Evolutionary conservation across 2,797 vertebrate species (phyloP).

Genomic region (Malacoraja senta): DNA sequence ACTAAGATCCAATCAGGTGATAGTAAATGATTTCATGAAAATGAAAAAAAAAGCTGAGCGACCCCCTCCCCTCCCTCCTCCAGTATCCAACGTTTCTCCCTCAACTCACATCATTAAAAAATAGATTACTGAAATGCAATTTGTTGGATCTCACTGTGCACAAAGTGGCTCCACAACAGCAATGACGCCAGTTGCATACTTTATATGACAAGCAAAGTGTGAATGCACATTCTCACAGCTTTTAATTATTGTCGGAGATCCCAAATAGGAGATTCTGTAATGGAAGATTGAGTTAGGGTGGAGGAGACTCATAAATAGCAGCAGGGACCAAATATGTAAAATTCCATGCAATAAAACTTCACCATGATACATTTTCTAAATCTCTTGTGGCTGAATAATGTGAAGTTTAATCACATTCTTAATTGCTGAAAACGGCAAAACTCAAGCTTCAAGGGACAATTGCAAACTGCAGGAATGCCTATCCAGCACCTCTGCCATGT

Average conservation of each 20-base stretch:
- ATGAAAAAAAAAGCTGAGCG: not conserved
- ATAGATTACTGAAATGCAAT: not conserved
- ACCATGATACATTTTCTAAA: not conserved
- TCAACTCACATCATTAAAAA: not conserved
- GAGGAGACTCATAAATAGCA: not conserved
- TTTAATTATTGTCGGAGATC: too few species aligned
- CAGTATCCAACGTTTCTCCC: not conserved
- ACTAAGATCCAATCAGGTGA: not conserved
- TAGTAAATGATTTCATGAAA: not conserved
- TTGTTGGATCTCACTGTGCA: not conserved
- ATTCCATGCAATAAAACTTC: not conserved
- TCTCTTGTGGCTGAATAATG: not conserved
- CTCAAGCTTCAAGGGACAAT: too few species aligned
- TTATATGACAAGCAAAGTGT: not conserved
- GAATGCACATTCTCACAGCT: too few species aligned
- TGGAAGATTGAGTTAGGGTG: not conserved
- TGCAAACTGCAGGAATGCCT: too few species aligned
- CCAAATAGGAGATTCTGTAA: too few species aligned
- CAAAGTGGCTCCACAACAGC: not conserved
- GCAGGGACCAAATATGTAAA: not conserved
- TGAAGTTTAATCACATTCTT: not conserved
- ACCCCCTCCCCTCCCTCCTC: not conserved
- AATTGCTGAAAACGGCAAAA: not conserved
- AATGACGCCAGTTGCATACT: not conserved
- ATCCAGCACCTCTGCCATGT: too few species aligned